phyloP scores from a whole-genome alignment of 2,888 invertebrate species.

The Ligdia adustata region DNA sequence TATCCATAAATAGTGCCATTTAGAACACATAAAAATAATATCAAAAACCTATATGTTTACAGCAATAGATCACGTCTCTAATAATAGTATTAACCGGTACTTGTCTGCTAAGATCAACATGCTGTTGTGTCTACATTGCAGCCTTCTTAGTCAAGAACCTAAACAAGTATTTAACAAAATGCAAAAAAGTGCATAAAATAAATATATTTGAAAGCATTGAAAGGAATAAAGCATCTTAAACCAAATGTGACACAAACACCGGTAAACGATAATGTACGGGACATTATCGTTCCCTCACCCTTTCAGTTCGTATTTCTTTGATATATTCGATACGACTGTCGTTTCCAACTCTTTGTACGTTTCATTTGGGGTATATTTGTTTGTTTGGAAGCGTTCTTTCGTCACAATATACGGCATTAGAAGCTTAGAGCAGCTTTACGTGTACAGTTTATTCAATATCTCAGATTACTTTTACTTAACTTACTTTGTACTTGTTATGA shows the following conservation, averaged over 20 bases:
- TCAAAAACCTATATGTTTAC: too few relatives aligned
- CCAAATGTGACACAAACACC: not conserved
- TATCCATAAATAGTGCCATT: too few relatives aligned
- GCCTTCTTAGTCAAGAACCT: too few relatives aligned
- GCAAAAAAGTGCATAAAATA: too few relatives aligned
- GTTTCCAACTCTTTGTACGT: conserved; percentile 17
- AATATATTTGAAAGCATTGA: too few relatives aligned
- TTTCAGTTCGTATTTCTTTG: conserved; percentile 19
- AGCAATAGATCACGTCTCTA: too few relatives aligned
- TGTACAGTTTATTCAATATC: conserved; percentile 21
- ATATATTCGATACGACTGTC: conserved; percentile 25
- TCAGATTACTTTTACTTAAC: conserved; percentile 15
- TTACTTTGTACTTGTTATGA: not conserved
- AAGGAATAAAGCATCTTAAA: not conserved
- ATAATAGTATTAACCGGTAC: too few relatives aligned
- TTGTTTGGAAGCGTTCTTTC: conserved; percentile 9
- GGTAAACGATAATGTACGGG: conserved; percentile 5
- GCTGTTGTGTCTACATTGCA: too few relatives aligned
- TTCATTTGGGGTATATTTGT: conserved; percentile 17
- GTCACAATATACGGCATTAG: conserved; percentile 15
- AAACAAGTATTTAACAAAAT: too few relatives aligned
- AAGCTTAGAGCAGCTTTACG: too few relatives aligned
- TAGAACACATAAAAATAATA: too few relatives aligned
- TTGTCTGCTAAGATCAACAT: too few relatives aligned
- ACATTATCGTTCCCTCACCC: conserved; percentile 6